These are phyloP conservation scores for Bicyclus anynana DNA, from an alignment of 1,140 invertebrate species.

Conservation along the genomic window DNA sequence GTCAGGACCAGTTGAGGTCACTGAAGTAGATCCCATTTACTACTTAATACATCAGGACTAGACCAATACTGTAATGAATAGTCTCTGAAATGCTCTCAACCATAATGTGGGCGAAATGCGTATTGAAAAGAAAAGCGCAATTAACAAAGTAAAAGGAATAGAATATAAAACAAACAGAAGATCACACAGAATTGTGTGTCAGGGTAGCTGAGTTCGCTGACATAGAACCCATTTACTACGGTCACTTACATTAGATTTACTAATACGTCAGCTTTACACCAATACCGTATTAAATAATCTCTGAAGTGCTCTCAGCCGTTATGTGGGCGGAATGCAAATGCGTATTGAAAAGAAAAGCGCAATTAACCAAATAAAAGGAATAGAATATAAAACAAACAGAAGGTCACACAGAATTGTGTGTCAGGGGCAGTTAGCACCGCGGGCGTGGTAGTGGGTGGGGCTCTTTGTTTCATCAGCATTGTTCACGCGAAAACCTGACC, in stretches of 20 bases:
- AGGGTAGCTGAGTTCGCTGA: constrained; percentile 26
- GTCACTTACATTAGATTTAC: no score
- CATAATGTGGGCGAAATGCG: background rate
- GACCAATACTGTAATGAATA: no score
- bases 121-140: constrained; percentile 1
- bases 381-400: constrained; percentile 2
- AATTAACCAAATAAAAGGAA: constrained; percentile 9
- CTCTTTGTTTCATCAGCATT: constrained; percentile 34
- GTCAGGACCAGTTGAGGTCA: constrained; percentile 27
- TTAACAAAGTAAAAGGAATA: constrained; percentile 5
- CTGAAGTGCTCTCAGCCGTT: background rate
- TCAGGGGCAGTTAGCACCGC: constrained; percentile 26
- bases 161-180: constrained; percentile 7
- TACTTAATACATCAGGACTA: no score
- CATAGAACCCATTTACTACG: no score
- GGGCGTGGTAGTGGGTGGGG: constrained; percentile 31
- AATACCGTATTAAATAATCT: no score
- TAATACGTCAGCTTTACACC: no score
- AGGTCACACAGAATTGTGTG: constrained; percentile 18
- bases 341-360: background rate
- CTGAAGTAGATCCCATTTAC: no score
- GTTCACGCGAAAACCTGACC: constrained; percentile 26
- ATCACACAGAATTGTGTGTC: constrained; percentile 20
- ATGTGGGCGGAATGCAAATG: background rate
- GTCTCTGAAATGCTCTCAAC: background rate